These are phyloP conservation scores for Siniperca knerii DNA, from an alignment of 2,113 vertebrate genomes.

Conservation along the genomic window DNA sequence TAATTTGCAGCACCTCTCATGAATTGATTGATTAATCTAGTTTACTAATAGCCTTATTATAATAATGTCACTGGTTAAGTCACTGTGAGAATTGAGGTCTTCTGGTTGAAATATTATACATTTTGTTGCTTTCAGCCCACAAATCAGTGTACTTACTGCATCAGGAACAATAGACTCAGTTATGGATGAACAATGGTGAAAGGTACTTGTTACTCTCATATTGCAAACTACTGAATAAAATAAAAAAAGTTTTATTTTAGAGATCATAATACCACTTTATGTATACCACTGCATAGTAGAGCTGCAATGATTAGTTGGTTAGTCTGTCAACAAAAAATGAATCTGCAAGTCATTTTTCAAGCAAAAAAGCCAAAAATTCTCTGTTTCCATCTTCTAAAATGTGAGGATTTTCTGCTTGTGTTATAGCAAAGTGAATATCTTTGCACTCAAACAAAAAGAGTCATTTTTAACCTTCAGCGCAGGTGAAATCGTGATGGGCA, in stretches of 20 bases:
- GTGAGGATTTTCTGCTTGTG: not conserved
- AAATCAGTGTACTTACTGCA: slow-evolving; percentile 10
- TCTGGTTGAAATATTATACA: slow-evolving; percentile 11
- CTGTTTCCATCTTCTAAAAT: not conserved
- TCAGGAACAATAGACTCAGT: not conserved
- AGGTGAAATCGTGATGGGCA: not conserved
- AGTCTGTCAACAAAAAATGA: not conserved
- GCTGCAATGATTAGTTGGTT: not conserved
- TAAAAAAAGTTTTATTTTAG: not conserved
- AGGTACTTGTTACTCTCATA: not conserved
- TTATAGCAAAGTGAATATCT: not conserved
- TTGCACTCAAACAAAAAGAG: not conserved
- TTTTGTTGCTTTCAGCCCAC: not conserved
- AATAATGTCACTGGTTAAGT: slow-evolving; percentile 31
- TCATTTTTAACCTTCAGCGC: not conserved
- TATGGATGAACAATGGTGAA: not conserved
- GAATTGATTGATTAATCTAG: slow-evolving; percentile 39
- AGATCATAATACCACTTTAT: not conserved
- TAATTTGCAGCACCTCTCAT: slow-evolving; percentile 28
- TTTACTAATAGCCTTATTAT: slow-evolving; percentile 35
- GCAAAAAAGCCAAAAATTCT: not conserved
- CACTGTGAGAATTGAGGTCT: not conserved
- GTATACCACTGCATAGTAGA: not conserved
- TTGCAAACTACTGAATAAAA: not conserved
- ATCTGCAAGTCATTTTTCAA: not conserved